These are phyloP conservation scores for Hylaea fasciaria DNA, from an alignment of 2,888 invertebrate genomes.

Conservation along the genomic window DNA sequence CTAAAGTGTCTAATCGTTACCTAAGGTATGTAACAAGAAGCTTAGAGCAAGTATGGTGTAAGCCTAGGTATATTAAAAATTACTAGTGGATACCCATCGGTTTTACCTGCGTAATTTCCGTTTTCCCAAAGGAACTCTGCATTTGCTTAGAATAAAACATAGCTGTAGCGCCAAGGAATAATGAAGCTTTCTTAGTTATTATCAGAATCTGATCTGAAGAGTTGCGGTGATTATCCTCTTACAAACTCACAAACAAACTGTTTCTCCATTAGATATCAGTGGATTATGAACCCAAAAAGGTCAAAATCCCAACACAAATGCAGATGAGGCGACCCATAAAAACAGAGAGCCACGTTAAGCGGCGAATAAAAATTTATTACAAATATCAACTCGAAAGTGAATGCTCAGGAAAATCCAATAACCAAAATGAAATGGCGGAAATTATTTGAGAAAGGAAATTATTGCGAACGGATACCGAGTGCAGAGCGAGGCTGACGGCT, in stretches of 20 bases:
- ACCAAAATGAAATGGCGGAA: slow-evolving; percentile 69
- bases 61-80: not conserved
- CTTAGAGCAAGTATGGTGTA: not conserved
- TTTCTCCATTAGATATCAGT: not conserved
- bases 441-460: slow-evolving; percentile 69
- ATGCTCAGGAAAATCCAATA: slow-evolving; percentile 66
- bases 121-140: no score
- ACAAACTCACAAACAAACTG: no score
- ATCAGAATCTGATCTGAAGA: no score
- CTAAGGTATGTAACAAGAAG: not conserved
- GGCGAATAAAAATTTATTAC: slow-evolving; percentile 73
- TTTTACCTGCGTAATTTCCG: no score
- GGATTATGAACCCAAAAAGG: slow-evolving; percentile 6
- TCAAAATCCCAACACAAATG: slow-evolving; percentile 42
- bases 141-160: no score
- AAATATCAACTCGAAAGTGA: slow-evolving; percentile 65
- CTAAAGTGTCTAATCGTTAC: slow-evolving; percentile 4
- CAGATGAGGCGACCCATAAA: slow-evolving; percentile 60
- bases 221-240: no score
- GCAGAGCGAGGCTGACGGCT: slow-evolving; percentile 31
- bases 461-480: slow-evolving; percentile 58
- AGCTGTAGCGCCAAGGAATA: no score
- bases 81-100: not conserved
- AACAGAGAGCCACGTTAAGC: slow-evolving; percentile 58
- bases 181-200: no score